Evolutionary conservation across 1,140 invertebrate species (phyloP), one percentile per base, ranked within the genome.

Genomic region (Kradibia gibbosae): DNA sequence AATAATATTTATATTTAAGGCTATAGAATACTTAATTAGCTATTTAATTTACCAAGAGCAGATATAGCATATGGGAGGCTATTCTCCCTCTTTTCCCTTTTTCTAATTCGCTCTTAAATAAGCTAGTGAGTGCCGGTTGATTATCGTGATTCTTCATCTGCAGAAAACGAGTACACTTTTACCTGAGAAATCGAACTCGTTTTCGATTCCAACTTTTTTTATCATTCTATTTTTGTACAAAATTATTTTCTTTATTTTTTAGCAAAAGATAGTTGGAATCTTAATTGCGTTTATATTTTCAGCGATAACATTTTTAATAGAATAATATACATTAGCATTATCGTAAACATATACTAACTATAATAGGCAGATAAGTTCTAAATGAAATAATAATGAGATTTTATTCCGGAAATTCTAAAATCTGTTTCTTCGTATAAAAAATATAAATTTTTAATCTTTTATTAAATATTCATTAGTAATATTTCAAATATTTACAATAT

Each of bases 1-100:
- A 57, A 57, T 57, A 25, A 57, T 28, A 25, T 57, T 57, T 57
- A 3, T 2, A 13, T 57, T 57, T 53, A 11, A 53, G 17, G 17
- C 45, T 17, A 17, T 53, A 15, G 55, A 57, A 57, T 57, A 57
- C 55, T 28, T 57, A 28, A 57, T 57, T 13, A 1, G 7, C 25
- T 13, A 50, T 78, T 75, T 70, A 45, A 48, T 73, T 80, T 80
- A 79, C 82, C 78, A 42, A 80, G 85, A 85, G 85, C 83, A 85
- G 82, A 81, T 73, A 60, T 34, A 76, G 42, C 62, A 70, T 65
- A 22, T 77, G 39, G 8, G n/a, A 57, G 15, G 22, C 50, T 50
- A 78, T 83, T 76, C 74, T 80, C 62, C 81, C 83, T 71, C 73
- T 85, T 82, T 76, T 82, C 84, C 75, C 79, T 83, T 83, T 83